Conservation (phyloP, 2,113 vertebrate species). For the Zingel zingel region DNA sequence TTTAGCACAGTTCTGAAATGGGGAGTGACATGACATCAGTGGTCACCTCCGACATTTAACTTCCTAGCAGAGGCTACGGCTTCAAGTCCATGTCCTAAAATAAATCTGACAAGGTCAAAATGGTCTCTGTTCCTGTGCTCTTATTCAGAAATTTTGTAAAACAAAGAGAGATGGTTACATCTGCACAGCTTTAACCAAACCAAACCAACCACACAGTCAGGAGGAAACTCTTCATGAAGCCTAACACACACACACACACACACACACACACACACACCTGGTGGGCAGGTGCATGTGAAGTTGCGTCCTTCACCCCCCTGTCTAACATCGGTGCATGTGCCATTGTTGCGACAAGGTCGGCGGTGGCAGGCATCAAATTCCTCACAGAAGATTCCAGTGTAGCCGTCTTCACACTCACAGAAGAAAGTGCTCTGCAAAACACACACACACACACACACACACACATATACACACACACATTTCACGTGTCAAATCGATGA, state of each 20-base stretch:
- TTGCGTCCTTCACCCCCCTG: slow-evolving; percentile 89
- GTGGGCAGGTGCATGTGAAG: slow-evolving; percentile 90
- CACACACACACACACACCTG: slow-evolving; percentile 84
- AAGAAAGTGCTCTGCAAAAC: slow-evolving; percentile 90
- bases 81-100: slow-evolving; percentile 33
- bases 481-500: background rate
- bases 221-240: background rate
- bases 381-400: slow-evolving; percentile 91
- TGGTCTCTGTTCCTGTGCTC: slow-evolving; percentile 10
- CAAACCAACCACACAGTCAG: background rate
- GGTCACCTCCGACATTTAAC: slow-evolving; percentile 44
- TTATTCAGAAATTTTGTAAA: slow-evolving; percentile 14
- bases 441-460: slow-evolving; percentile 31
- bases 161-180: background rate
- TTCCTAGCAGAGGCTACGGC: slow-evolving; percentile 8
- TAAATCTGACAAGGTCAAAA: slow-evolving; percentile 56
- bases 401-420: slow-evolving; percentile 90
- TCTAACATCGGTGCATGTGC: slow-evolving; percentile 87
- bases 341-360: slow-evolving; percentile 91
- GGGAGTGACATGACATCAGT: slow-evolving; percentile 26
- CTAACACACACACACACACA: background rate
- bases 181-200: background rate
- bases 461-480: slow-evolving; percentile 10
- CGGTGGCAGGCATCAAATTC: slow-evolving; percentile 93
- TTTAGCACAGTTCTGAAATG: slow-evolving; percentile 32